A percentile compares a stretch with the other conserved stretches of the same genome.
phyloP scores from a whole-genome alignment of 2,888 invertebrate species.

The Nasonovia ribisnigri region DNA sequence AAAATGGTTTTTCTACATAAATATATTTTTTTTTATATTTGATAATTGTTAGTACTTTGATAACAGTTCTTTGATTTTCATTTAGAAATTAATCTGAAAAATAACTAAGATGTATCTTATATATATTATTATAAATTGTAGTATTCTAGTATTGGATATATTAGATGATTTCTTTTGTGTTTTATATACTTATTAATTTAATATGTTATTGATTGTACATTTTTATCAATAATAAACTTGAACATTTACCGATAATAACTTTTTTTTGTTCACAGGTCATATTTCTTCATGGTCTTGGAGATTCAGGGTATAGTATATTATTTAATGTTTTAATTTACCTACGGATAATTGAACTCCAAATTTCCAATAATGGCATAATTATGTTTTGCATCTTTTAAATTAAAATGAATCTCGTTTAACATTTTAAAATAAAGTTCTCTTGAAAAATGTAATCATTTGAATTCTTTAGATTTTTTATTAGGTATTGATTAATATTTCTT shows the following conservation, averaged over 20 bases:
- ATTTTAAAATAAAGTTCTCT: not conserved
- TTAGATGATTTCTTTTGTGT: not conserved
- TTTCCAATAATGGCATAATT: constrained; percentile 35
- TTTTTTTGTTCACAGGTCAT: constrained; percentile 79
- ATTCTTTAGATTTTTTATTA: not conserved
- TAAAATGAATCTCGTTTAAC: not conserved
- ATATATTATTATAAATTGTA: not conserved
- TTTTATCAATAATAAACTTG: not conserved
- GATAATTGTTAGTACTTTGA: not conserved
- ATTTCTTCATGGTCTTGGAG: constrained; percentile 95
- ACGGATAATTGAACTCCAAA: constrained; percentile 51
- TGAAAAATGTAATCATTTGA: not conserved
- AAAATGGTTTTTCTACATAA: not conserved
- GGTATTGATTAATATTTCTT: not conserved
- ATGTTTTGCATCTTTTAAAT: not conserved
- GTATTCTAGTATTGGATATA: not conserved
- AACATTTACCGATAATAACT: not conserved
- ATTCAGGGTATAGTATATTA: constrained; percentile 81
- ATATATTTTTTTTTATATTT: not conserved
- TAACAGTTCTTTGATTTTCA: not conserved
- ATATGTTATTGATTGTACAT: not conserved
- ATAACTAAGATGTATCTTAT: not conserved
- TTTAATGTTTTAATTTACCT: constrained; percentile 62
- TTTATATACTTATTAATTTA: not conserved
- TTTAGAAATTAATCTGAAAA: not conserved